Evolutionary conservation across 2,113 vertebrate species (phyloP).

Genomic region (Trematocara stigmaticum): DNA sequence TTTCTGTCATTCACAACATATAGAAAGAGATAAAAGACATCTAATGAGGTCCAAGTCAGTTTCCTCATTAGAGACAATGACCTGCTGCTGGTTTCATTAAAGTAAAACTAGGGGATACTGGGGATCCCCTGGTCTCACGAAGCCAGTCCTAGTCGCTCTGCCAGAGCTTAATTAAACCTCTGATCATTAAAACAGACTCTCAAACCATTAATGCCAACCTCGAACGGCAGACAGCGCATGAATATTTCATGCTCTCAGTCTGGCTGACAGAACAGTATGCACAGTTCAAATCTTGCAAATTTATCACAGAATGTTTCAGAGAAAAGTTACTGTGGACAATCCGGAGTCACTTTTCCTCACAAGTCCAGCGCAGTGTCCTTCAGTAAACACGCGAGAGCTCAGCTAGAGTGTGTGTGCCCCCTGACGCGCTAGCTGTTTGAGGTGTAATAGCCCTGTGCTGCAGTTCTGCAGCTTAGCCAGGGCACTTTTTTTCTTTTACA

Average conservation of each 20-base stretch:
- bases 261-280: not conserved
- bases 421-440: not conserved
- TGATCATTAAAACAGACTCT: constrained; percentile 42
- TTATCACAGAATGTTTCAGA: not conserved
- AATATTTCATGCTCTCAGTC: constrained; percentile 38
- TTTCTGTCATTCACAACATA: not conserved
- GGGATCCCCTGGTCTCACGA: constrained; percentile 9
- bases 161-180: constrained; percentile 47
- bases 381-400: not conserved
- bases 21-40: constrained; percentile 9
- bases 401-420: not conserved
- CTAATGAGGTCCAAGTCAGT: constrained; percentile 40
- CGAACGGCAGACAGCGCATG: constrained; percentile 1
- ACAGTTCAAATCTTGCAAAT: not conserved
- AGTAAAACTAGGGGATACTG: constrained; percentile 19
- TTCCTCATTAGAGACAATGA: constrained; percentile 44
- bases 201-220: not conserved
- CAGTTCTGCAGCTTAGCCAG: constrained; percentile 40
- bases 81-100: constrained; percentile 50
- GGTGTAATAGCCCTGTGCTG: constrained; percentile 10
- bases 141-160: not conserved
- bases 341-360: not conserved
- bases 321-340: not conserved
- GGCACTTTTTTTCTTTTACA: constrained; percentile 36
- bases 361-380: not conserved